Conservation (phyloP, 1,140 invertebrate genomes). For the Hyles euphorbiae region DNA sequence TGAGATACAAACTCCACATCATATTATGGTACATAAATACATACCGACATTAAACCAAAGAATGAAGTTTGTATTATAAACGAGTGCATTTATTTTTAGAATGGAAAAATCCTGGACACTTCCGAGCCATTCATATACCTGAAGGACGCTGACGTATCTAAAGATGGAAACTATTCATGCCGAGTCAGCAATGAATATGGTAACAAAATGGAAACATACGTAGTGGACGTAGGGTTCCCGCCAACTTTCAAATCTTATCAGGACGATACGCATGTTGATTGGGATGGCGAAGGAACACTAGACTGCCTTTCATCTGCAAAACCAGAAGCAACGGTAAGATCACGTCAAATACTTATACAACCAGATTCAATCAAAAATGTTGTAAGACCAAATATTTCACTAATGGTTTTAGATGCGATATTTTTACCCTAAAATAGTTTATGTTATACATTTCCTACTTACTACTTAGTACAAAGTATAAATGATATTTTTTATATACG, state of each 20-base stretch:
- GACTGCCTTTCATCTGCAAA: not conserved
- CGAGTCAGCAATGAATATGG: slow-evolving; percentile 12
- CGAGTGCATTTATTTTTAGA: too few species aligned
- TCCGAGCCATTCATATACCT: too few species aligned
- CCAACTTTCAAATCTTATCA: slow-evolving; percentile 1
- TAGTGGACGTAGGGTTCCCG: slow-evolving; percentile 1
- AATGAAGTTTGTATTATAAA: too few species aligned
- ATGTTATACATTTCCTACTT: too few species aligned
- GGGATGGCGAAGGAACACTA: not conserved
- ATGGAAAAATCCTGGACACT: too few species aligned
- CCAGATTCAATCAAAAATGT: not conserved
- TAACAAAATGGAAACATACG: slow-evolving; percentile 7
- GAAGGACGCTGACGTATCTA: too few species aligned
- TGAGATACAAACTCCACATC: too few species aligned
- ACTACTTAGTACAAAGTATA: not conserved
- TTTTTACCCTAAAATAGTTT: not conserved
- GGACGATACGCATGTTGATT: not conserved
- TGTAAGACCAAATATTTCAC: not conserved
- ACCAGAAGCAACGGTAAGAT: slow-evolving; percentile 3
- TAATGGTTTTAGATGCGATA: not conserved
- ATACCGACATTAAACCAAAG: too few species aligned
- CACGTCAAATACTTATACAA: not conserved
- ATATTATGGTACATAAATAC: too few species aligned
- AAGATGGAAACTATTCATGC: slow-evolving; percentile 16
- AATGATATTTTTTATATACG: not conserved